A percentile compares a stretch with the other conserved stretches of the same genome.
Conservation (phyloP, 2,113 vertebrate species). For the Gambusia affinis region DNA sequence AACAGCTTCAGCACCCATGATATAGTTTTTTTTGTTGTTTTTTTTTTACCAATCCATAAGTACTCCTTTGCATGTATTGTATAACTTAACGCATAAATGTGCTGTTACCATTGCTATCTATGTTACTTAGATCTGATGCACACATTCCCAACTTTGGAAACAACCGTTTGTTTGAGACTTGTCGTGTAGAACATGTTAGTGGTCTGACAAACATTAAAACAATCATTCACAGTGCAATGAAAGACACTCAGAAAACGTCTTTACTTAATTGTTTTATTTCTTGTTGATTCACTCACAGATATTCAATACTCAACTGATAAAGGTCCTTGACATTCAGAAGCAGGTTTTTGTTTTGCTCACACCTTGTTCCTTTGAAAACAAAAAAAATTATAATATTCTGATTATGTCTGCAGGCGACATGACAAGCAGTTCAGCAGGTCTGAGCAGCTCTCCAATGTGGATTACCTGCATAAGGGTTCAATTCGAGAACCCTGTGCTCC, state of each 20-base stretch:
- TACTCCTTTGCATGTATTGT: background rate
- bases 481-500: slow-evolving; percentile 7
- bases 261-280: background rate
- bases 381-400: background rate
- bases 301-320: background rate
- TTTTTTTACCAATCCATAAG: too few relatives aligned
- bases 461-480: background rate
- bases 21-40: background rate
- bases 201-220: background rate
- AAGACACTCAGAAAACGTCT: background rate
- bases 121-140: too few relatives aligned
- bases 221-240: background rate
- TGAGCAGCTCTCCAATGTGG: background rate
- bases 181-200: background rate
- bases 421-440: slow-evolving; percentile 20
- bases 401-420: background rate
- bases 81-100: background rate
- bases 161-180: background rate
- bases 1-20: background rate
- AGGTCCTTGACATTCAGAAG: background rate
- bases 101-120: background rate
- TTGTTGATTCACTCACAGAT: background rate
- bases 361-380: background rate
- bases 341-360: slow-evolving; percentile 2
- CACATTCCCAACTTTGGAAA: background rate